Evolutionary conservation across 1,140 invertebrate species (phyloP), one percentile per base, ranked within the genome.

Genomic region (Lepeophtheirus salmonis): DNA sequence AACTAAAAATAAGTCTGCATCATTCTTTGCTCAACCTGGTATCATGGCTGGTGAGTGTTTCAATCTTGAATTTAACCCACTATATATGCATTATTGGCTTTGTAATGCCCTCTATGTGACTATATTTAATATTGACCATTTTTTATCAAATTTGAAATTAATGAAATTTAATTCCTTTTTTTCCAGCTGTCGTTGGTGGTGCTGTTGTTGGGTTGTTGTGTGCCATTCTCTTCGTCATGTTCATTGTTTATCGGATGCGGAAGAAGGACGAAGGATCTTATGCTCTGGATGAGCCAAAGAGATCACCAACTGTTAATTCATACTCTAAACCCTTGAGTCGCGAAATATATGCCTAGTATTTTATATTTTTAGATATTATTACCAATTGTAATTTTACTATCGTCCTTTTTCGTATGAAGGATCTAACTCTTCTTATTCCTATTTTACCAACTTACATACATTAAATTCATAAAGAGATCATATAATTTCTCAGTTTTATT

Each of bases 221-320:
- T 74, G 90, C 94, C 67, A 96, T 98, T 71, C 78, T 98, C 52
- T 84, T 97, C 63, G 89, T 97, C 51, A 97, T 98, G 92, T 97
- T 98, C 76, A 92, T 97, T 68, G 90, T 94, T 3, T 97, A 97
- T 74, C 83, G 95, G 69, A 97, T 98, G 90, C 81, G 92, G 71
- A 98, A 98, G 79, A 97, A 97, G 78, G 95, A 98, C 72, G 95
- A 98, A 73, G 95, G 95, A 14, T 95, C 89, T 63, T 98, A 97
- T 71, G 85, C 91, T 3, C 76, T 98, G 62, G 94, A 97, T 69
- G 94, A 98, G 74, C 89, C 89, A 16, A 91, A 91, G 73, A 78
- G 89, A 71, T 89, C 86, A 64, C 87, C 88, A 49, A 86, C 86
- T 52, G 81, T 82, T 62, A 89, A 89, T 67, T 83, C 88, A 62